phyloP scores from a whole-genome alignment of 2,113 vertebrate genomes.

The Diadophis punctatus region DNA sequence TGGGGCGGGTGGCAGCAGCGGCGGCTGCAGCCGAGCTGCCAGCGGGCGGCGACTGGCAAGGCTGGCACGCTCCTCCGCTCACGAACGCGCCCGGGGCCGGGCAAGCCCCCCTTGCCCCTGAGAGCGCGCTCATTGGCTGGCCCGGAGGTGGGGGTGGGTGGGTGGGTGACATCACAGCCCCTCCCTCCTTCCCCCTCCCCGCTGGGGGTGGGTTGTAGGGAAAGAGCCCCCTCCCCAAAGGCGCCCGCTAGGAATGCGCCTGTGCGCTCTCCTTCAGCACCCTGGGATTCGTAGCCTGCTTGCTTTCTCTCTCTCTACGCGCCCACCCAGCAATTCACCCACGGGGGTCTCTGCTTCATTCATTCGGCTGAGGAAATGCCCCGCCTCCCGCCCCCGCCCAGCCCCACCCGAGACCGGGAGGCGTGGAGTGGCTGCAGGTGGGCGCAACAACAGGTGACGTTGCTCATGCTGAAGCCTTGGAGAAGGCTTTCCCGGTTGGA shows the following conservation, averaged over 20 bases:
- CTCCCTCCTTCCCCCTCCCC: not conserved
- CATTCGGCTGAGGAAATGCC: not conserved
- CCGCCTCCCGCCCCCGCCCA: not conserved
- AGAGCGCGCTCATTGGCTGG: not conserved
- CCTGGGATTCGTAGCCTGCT: slow-evolving; percentile 38
- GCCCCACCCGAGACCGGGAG: not conserved
- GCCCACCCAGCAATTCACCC: too few relatives aligned
- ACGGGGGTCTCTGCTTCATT: not conserved
- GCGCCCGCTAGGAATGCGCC: not conserved
- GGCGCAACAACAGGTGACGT: not conserved
- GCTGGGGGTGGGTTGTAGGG: too few relatives aligned
- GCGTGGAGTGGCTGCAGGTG: not conserved
- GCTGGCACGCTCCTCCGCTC: slow-evolving; percentile 28
- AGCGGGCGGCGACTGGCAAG: slow-evolving; percentile 29
- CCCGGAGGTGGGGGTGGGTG: not conserved
- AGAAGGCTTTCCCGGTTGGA: not conserved
- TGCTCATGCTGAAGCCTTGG: not conserved
- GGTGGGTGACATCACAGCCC: not conserved
- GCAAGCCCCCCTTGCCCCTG: slow-evolving; percentile 22
- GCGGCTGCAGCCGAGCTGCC: slow-evolving; percentile 14
- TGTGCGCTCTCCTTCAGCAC: slow-evolving; percentile 13
- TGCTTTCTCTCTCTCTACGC: not conserved
- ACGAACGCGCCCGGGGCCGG: slow-evolving; percentile 21
- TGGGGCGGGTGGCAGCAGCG: slow-evolving; percentile 16
- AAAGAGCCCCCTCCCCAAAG: not conserved